Conservation (phyloP, 2,888 invertebrate genomes). For the Tinea trinotella region DNA sequence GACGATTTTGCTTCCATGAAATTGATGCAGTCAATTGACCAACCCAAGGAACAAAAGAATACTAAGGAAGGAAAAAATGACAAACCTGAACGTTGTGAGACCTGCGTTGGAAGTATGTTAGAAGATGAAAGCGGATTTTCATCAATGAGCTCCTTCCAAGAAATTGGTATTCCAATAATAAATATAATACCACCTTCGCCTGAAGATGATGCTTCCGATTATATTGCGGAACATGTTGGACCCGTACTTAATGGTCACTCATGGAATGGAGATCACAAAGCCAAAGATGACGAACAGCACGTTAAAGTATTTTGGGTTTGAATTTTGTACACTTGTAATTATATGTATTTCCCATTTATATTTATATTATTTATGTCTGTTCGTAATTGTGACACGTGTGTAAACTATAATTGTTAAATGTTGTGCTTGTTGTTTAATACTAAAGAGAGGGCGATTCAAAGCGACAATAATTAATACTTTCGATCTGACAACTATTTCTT, state of each 20-base stretch:
- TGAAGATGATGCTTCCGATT: constrained; percentile 38
- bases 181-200: constrained; percentile 64
- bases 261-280: not conserved
- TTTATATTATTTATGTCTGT: no score
- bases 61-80: constrained; percentile 39
- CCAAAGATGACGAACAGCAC: constrained; percentile 40
- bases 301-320: constrained; percentile 66
- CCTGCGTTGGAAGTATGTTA: constrained; percentile 31
- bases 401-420: not conserved
- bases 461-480: not conserved
- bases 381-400: no score
- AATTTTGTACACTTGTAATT: constrained; percentile 25
- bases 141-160: constrained; percentile 88
- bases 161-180: constrained; percentile 79
- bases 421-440: not conserved
- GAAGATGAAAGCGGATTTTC: constrained; percentile 91
- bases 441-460: not conserved
- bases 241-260: not conserved
- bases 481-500: not conserved
- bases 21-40: not conserved
- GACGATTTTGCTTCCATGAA: constrained; percentile 30
- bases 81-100: constrained; percentile 28
- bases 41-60: constrained; percentile 23
- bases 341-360: no score
- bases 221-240: not conserved